phyloP scores from a whole-genome alignment of 2,888 invertebrate genomes.

The Sphinx pinastri region DNA sequence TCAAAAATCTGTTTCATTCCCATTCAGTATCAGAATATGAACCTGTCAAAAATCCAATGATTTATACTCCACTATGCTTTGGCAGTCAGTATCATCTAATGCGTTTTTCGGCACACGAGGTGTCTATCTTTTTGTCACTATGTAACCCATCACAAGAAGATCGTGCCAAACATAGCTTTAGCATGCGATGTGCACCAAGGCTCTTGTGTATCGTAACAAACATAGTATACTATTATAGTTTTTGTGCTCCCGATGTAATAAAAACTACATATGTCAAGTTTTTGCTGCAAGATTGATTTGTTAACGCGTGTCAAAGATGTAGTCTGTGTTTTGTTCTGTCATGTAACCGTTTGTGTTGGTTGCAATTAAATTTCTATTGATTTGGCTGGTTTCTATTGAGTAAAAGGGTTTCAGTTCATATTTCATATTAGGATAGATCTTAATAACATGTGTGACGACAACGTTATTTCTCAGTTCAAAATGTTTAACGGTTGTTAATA shows the following conservation, averaged over 20 bases:
- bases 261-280: neutral
- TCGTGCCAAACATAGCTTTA: constrained; percentile 6
- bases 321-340: constrained; percentile 21
- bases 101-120: neutral
- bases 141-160: neutral
- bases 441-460: neutral
- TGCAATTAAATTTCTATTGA: constrained; percentile 11
- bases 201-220: neutral
- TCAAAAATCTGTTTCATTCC: neutral
- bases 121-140: constrained; percentile 1
- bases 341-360: constrained; percentile 31
- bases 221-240: neutral
- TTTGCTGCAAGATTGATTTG: neutral
- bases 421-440: neutral
- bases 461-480: neutral
- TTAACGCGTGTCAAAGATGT: constrained; percentile 29
- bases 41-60: neutral
- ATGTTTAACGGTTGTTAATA: no score
- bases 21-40: neutral
- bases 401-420: neutral
- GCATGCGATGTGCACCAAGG: neutral
- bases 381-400: neutral
- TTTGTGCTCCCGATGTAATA: neutral
- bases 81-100: neutral
- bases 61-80: neutral